A percentile compares a stretch with the other conserved stretches of the same genome.
These are phyloP conservation scores for Asarcornis scutulata DNA, from an alignment of 2,113 vertebrate genomes.

Conservation along the genomic window DNA sequence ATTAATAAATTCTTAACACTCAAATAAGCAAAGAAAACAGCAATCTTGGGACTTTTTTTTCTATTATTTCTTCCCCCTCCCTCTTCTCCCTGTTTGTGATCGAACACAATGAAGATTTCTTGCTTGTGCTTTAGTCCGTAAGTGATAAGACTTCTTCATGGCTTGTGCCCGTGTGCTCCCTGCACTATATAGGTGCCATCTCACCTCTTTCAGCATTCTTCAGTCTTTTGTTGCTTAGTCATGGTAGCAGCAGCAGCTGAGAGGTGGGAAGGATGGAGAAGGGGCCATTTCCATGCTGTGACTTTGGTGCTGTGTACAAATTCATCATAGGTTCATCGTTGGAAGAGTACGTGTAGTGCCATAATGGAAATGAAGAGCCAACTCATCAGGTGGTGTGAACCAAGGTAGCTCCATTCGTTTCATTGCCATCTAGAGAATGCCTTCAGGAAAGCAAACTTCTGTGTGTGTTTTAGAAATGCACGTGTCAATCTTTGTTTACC, in stretches of 20 bases:
- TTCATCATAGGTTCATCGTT: neutral
- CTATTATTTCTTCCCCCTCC: rapidly evolving
- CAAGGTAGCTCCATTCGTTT: conserved; percentile 12
- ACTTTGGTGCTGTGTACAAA: conserved; percentile 15
- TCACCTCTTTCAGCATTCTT: neutral
- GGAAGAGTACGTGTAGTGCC: neutral
- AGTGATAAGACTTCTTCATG: neutral
- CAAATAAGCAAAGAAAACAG: neutral
- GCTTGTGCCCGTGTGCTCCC: neutral
- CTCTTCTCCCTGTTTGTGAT: neutral
- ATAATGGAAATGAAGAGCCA: conserved; percentile 13
- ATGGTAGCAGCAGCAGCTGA: neutral
- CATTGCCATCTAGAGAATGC: conserved; percentile 1
- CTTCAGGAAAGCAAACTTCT: neutral
- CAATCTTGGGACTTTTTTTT: neutral
- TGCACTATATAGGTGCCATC: neutral
- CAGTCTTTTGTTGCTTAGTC: neutral
- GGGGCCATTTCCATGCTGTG: neutral
- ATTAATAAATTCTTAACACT: neutral
- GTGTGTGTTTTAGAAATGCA: neutral
- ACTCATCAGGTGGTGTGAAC: conserved; percentile 15
- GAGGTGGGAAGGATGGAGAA: neutral
- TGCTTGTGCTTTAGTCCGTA: neutral
- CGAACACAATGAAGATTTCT: neutral
- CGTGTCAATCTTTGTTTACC: neutral